Base-by-base conservation (phyloP, 2,797 vertebrate species). In the Mormyrus proboscirostris region DNA sequence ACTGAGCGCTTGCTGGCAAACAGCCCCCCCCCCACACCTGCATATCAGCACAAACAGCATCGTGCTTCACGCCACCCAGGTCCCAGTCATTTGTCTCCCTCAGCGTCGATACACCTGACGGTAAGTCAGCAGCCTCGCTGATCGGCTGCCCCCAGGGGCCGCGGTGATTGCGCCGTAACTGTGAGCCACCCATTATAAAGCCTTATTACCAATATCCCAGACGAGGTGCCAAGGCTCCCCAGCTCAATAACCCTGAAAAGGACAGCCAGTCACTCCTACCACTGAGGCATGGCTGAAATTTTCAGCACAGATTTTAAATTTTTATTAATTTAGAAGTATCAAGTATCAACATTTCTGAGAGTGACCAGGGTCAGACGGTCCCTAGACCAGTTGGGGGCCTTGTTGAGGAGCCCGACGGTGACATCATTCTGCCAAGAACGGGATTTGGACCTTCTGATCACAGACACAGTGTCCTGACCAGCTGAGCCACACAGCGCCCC, bases 71-170 rank as follows among this genome's bases (percentile, higher is more conserved):
- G 73, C 33, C 50, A 47, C 22, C 16, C 84, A 50, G 83, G 44
- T 38, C 55, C 41, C 55, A 59, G 76, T 76, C 86, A 85, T 90
- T 84, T 41, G 76, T 90, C 86, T 88, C 82, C 86, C 85, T 90
- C 89, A 9, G 41, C 51, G 59, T 90, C 90, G 88, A 91, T 91
- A 89, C 76, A 22, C 76, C 16, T 41, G 62, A 73, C 89, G 83
- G 85, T 89, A 88, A 90, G 90, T 91, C 89, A 86, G 49, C 62
- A 22, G 88, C 86, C 51, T n/a, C 25, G 87, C 89, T 49, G 89
- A 90, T 91, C 86, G 79, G 83, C 89, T 88, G 89, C 87, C 79
- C 55, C 86, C 25, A 47, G 53, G 16, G 33, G 86, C 44, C 59
- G 6, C 49, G 86, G 1, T 53, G 33, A 86, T 87, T 87, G 82